Evolutionary conservation across 1,140 invertebrate genomes (phyloP), one percentile per base, ranked within the genome.

Genomic region (Antheraea mylitta): DNA sequence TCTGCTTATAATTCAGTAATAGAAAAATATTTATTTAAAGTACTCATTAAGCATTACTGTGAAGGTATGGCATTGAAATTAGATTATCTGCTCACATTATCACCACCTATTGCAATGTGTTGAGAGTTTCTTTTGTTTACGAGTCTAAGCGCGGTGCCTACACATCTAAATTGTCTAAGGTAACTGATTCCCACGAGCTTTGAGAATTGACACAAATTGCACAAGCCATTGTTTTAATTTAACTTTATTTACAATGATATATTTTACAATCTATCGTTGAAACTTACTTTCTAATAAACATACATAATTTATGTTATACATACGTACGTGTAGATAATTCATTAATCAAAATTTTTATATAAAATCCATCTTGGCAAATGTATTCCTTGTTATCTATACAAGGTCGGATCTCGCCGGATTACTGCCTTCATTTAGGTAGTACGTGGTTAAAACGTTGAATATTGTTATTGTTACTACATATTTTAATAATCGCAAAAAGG

Each of bases 201-300:
- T 78, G 76, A 60, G 72, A 81, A 77, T 69, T 79, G 70, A 76
- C 72, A 80, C 72, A 70, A 70, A 78, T 80, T 78, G 67, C 79
- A 77, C 74, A 81, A 81, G 71, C 77, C 68, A 81, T 83, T 83
- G 80, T 86, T 75, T 83, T 87, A 78, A 85, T 76, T 83, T 85
- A 85, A 82, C 79, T 91, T 91, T 90, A 91, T 91, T 91, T 91
- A 91, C 89, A 91, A 81, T 85, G 81, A 79, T 84, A 79, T 90
- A 91, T 89, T 87, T 90, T 89, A 91, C 86, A 90, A 83, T 84
- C 84, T 82, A 80, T 82, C 70, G 59, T 80, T 76, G 77, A 80
- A 79, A 80, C 77, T 88, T 83, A 81, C 73, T 76, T 76, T 78
- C 79, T 83, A 82, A 83, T 85, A 81, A 82, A 88, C 82, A 78